Evolutionary conservation across 2,888 invertebrate species (phyloP), one percentile per base, ranked within the genome.

Genomic region (Eumacrocentrus americanus): DNA sequence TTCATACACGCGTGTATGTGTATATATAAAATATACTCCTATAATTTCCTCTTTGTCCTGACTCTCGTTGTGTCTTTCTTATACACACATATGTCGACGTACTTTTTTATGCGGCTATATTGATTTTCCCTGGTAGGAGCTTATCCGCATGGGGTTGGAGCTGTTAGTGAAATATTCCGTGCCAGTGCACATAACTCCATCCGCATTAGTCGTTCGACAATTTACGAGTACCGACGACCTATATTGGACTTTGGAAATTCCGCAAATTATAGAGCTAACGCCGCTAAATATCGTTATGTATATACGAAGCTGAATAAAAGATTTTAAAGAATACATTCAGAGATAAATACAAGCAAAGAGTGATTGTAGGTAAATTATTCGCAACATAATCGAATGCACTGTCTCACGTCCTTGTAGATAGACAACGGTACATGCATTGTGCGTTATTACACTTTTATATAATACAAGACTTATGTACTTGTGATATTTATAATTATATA

Each of bases 71-170:
- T 38, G 34, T 52, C 52, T 44, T 37, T 61, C 54, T 50, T 51
- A 46, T 23, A 37, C 48, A n/a, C n/a, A n/a, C n/a, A 14, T 29
- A 29, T 58, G 58, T 58, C 38, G 63, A 54, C 67, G 62, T 60
- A 61, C 68, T 68, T 73, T 73, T 72, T 72, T 68, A 70, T 64
- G 61, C 63, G 58, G 62, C 46, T 48, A 65, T 75, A 75, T 75
- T 72, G 73, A 75, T 75, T 75, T 72, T 71, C 53, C 20, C 53
- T 14, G 20, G n/a, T 20, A 47, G 46, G 55, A 58, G 66, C 64
- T 63, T 65, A 67, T 68, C 62, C 66, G 60, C 56, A 54, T 29
- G 35, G 14, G 38, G 37, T 57, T 29, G 35, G 14, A 35, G 37
- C 53, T 58, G 57, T 63, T 60, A 37, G 42, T 38, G 23, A 61